Conservation (phyloP, 1,140 invertebrate genomes). For the Parapsyche elsis region DNA sequence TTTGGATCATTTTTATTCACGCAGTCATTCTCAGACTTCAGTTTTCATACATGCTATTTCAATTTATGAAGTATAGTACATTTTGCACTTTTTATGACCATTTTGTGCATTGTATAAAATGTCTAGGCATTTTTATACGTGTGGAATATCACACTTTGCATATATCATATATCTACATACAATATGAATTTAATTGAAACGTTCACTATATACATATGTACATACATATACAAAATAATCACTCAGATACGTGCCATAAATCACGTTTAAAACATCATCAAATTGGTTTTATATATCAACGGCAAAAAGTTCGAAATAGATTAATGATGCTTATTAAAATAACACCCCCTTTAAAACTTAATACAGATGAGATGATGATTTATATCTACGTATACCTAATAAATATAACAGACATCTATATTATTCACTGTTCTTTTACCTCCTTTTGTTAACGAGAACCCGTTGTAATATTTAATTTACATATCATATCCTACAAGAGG, state of each 20-base stretch:
- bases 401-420: slow-evolving; percentile 18
- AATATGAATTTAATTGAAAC: slow-evolving; percentile 14
- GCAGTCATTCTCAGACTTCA: no score
- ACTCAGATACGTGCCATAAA: not conserved
- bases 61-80: no score
- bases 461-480: slow-evolving; percentile 34
- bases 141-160: no score
- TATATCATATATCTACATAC: no score
- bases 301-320: slow-evolving; percentile 9
- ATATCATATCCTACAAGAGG: not conserved
- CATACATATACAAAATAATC: slow-evolving; percentile 6
- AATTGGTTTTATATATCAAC: not conserved
- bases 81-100: no score
- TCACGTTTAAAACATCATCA: not conserved
- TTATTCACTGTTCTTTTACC: slow-evolving; percentile 10
- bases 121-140: no score
- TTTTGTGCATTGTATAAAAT: not conserved
- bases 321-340: slow-evolving; percentile 29
- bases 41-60: no score
- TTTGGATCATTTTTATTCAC: no score
- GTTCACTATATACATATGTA: no score
- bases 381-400: no score
- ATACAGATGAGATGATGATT: slow-evolving; percentile 21
- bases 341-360: slow-evolving; percentile 24
- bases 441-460: not conserved